Conservation (phyloP, 1,140 invertebrate species). For the Trichoplusia ni region DNA sequence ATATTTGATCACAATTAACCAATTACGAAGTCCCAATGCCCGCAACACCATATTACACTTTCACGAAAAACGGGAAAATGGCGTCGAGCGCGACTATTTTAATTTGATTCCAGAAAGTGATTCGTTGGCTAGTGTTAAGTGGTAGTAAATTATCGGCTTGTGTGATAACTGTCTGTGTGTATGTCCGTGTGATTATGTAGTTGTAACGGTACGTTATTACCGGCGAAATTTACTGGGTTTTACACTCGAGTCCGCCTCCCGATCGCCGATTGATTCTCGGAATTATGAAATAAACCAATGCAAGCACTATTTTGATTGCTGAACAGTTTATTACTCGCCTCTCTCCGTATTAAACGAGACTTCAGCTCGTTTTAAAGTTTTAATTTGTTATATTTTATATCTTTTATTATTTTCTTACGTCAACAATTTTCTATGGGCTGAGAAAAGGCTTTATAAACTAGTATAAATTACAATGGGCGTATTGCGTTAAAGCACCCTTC, state of each 20-base stretch:
- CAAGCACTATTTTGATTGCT: constrained; percentile 35
- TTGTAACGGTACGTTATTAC: constrained; percentile 52
- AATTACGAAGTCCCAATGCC: constrained; percentile 24
- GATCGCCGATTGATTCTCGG: constrained; percentile 54
- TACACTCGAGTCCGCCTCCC: constrained; percentile 39
- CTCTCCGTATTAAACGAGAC: neutral
- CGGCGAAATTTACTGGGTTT: constrained; percentile 44
- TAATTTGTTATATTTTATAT: neutral
- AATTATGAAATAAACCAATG: constrained; percentile 53
- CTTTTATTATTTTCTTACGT: constrained; percentile 9
- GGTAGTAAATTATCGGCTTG: constrained; percentile 36
- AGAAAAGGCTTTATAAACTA: neutral
- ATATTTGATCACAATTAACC: constrained; percentile 28
- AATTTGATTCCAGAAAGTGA: constrained; percentile 40
- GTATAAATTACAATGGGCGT: too few relatives aligned
- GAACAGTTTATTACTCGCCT: constrained; percentile 24
- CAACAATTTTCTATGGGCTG: neutral
- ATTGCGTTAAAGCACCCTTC: too few relatives aligned
- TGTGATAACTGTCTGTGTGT: constrained; percentile 21
- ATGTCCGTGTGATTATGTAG: constrained; percentile 40
- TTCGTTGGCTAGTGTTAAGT: constrained; percentile 50
- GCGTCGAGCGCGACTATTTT: constrained; percentile 32
- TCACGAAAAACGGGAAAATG: constrained; percentile 14
- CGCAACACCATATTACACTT: constrained; percentile 17
- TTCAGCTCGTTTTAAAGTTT: neutral